A percentile compares a stretch with the other conserved stretches of the same genome.
Evolutionary conservation across 2,888 invertebrate genomes (phyloP).

Genomic region (Drosophila anomelani): DNA sequence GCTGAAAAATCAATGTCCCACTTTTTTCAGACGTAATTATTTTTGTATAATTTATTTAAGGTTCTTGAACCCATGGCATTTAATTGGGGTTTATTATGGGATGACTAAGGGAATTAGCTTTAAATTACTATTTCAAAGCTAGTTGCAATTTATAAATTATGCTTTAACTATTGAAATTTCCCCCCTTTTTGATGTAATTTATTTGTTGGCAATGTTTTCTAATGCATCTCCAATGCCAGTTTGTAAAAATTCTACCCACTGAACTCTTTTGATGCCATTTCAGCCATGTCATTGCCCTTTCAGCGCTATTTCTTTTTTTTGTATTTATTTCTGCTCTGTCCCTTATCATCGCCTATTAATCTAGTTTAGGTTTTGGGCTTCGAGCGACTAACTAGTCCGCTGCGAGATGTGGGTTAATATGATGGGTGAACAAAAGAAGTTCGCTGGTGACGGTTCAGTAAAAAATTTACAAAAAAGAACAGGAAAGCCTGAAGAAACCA

Average conservation of each 20-base stretch:
- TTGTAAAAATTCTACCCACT: slow-evolving; percentile 3
- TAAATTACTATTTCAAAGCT: not conserved
- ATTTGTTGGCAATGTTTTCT: slow-evolving; percentile 12
- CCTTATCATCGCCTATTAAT: slow-evolving; percentile 73
- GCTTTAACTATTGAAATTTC: not conserved
- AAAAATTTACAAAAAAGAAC: slow-evolving; percentile 49
- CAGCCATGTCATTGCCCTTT: slow-evolving; percentile 49
- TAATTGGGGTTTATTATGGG: not conserved
- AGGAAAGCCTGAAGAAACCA: slow-evolving; percentile 37
- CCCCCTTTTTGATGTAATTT: not conserved
- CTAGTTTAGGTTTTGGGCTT: slow-evolving; percentile 70
- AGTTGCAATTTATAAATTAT: not conserved
- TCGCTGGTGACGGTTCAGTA: slow-evolving; percentile 41
- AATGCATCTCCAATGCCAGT: not conserved
- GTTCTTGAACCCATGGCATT: not conserved
- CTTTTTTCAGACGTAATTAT: not conserved
- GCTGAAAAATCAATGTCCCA: slow-evolving; percentile 10
- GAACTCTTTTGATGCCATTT: slow-evolving; percentile 14
- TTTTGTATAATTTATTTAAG: not conserved
- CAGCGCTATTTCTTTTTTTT: slow-evolving; percentile 22
- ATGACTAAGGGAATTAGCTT: not conserved
- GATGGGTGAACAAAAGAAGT: slow-evolving; percentile 56
- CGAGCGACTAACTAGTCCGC: slow-evolving; percentile 46
- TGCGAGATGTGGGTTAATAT: slow-evolving; percentile 74
- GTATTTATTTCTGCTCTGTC: slow-evolving; percentile 31